phyloP scores from a whole-genome alignment of 1,140 invertebrate species.

The Aphaenogaster ashmeadi region DNA sequence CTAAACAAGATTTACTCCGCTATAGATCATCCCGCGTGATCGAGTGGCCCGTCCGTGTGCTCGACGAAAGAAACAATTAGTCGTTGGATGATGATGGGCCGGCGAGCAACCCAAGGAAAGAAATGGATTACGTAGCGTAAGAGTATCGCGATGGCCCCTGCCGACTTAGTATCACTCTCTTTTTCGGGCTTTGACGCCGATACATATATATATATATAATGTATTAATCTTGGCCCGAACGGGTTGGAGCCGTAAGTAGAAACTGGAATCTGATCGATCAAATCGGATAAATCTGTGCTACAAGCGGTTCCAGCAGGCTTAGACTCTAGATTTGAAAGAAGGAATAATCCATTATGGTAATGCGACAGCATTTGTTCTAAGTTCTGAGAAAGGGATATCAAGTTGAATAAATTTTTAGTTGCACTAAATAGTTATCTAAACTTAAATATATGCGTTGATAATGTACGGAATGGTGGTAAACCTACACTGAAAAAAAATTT shows the following conservation, averaged over 20 bases:
- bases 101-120: not conserved
- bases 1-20: conserved; percentile 74
- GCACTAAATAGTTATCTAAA: not conserved
- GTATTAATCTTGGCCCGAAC: not conserved
- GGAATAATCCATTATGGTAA: conserved; percentile 22
- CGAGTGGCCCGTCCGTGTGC: conserved; percentile 39
- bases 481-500: too few relatives aligned
- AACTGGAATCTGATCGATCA: conserved; percentile 36
- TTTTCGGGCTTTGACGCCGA: not conserved
- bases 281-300: conserved; percentile 24
- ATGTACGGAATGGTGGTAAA: too few relatives aligned
- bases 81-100: conserved; percentile 14
- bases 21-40: conserved; percentile 74
- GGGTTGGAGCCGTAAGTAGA: not conserved
- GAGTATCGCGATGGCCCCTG: conserved; percentile 3
- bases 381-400: not conserved
- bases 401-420: not conserved
- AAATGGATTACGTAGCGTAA: conserved; percentile 44
- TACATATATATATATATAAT: not conserved
- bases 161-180: not conserved
- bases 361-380: not conserved
- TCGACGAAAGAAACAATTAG: conserved; percentile 72
- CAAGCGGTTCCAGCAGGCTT: not conserved
- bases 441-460: not conserved
- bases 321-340: not conserved